Evolutionary conservation across 2,888 invertebrate species (phyloP), one percentile per base, ranked within the genome.

Genomic region (Eupithecia dodoneata): DNA sequence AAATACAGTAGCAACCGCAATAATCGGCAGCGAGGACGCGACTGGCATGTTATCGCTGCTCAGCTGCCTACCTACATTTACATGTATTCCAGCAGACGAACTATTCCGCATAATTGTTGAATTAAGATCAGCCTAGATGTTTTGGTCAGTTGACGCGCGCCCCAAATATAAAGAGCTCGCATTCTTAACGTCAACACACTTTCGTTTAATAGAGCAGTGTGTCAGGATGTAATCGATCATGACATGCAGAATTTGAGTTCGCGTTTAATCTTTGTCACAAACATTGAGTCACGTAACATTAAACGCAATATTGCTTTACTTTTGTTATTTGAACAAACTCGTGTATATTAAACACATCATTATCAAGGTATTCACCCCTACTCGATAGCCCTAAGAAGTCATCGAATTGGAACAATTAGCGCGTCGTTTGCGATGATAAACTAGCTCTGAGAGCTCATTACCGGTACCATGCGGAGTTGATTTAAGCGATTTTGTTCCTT

Each of bases 31-130:
- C 92, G 91, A 90, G 91, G 90, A 92, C 90, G 88, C 92, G 93
- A 94, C 94, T 94, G 94, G 90, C 92, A 88, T 87, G 91, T 93
- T 94, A 94, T 94, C 93, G 91, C 87, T 91, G 92, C 92, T 92
- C 70, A 70, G 45, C 70, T 44, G 47, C 55, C 49, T 76, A 76
- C 79, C 76, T 92, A 92, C 45, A 66, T 92, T 92, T 93, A 91
- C 63, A 63, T 63, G 63, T 92, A 91, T 91, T 92, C 91, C 90
- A 91, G 90, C 84, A 90, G 89, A 89, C 88, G 88, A 89, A 10
- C 87, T 87, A 91, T 87, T 89, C 89, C 88, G 88, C 87, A 87
- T 89, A 88, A 76, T 75, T 88, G 90, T 89, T 73, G 91, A 91
- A 90, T 91, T 90, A 84, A 89, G 87, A 87, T 84, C 89, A 91